A percentile compares a stretch with the other conserved stretches of the same genome.
phyloP scores from a whole-genome alignment of 2,797 vertebrate genomes.

The Helostoma temminkii region DNA sequence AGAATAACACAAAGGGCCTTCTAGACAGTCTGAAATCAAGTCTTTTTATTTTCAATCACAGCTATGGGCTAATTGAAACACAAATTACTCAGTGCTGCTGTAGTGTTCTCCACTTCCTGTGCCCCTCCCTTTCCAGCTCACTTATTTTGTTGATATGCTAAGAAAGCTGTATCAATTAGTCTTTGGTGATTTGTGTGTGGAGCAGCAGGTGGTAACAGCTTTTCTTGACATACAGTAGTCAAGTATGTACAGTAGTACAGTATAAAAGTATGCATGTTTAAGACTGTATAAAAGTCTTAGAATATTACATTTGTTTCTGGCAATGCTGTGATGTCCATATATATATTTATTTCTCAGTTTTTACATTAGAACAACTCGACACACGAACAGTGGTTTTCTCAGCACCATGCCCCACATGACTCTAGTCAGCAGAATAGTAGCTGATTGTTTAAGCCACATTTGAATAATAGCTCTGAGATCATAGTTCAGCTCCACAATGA shows the following conservation, averaged over 20 bases:
- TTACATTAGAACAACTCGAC: too few relatives aligned
- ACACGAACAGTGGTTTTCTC: too few relatives aligned
- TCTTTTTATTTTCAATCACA: background rate
- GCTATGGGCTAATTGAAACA: background rate
- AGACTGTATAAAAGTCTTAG: too few relatives aligned
- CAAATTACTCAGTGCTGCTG: background rate
- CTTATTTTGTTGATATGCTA: background rate
- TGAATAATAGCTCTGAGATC: background rate
- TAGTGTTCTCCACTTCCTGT: background rate
- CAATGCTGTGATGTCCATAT: too few relatives aligned
- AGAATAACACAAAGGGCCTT: background rate
- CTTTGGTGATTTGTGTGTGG: background rate
- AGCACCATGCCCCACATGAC: too few relatives aligned
- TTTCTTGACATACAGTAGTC: too few relatives aligned
- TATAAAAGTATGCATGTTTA: too few relatives aligned
- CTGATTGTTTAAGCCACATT: background rate
- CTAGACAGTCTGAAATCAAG: background rate
- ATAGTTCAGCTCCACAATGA: background rate
- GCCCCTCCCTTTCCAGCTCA: background rate
- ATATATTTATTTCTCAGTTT: too few relatives aligned
- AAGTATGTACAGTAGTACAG: too few relatives aligned
- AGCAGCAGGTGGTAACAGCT: background rate
- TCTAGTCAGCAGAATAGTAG: background rate
- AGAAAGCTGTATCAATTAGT: constrained; percentile 4
- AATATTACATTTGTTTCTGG: too few relatives aligned